Base-by-base conservation (phyloP, 1,140 invertebrate species). In the Zaprionus africanus region DNA sequence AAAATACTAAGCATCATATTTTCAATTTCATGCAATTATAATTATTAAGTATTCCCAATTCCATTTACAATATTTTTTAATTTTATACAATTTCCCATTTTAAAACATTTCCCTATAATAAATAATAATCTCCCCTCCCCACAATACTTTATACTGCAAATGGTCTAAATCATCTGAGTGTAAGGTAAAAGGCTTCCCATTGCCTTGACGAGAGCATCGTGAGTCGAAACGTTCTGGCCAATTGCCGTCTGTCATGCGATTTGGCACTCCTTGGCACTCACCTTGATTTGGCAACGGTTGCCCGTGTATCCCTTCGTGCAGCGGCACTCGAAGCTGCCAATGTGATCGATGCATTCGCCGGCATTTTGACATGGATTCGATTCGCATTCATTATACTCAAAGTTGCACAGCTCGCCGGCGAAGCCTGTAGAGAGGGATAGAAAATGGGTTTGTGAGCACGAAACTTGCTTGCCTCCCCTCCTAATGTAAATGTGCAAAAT, bases 301-400 rank as follows among this genome's bases (percentile, higher is more conserved):
- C 97, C 97, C 51, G 96, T 95, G 90, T 95, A 97, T 53, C 97
- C 97, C 57, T 95, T 94, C 3, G 95, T 94, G 92, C 97, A 98
- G 51, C 94, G 94, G 92, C 97, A 98, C 51, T 94, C 94, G 93
- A 96, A 98, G 66, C 95, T 95, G 85, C 96, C 96, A 65, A 95
- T 93, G 81, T 95, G 94, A 77, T 98, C 95, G 64, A 95, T 95
- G 93, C 97, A 98, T 13, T 95, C 96, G 63, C 97, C 97, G 22
- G 96, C 96, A 93, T 98, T 97, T 63, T 94, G 93, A 93, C 97
- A 98, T 5, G 98, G 98, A 66, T 95, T 95, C 28, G 96, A 96
- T 94, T 98, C 97, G 93, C 98, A 99, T 78, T 97, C 97, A 93
- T 98, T 98, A 78, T 96, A 95, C 78, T 96, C 95, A 73, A 96